Evolutionary conservation across 30 jellyfish, hydroid and myxozoan genomes (phyloP), one percentile per base, ranked within the genome.

Genomic region (Hydractinia symbiolongicarpus): DNA sequence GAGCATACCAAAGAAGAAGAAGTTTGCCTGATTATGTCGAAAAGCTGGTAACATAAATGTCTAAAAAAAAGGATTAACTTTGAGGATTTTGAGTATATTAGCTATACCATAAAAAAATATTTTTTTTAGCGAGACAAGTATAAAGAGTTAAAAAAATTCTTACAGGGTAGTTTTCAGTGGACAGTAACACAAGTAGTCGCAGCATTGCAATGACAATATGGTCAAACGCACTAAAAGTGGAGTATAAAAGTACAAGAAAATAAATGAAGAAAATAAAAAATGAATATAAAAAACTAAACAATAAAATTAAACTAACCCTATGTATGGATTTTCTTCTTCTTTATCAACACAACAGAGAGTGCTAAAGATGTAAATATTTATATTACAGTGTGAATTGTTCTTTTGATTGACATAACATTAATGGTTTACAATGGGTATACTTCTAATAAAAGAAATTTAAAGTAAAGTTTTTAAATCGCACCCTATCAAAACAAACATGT

Each of bases 91-190:
- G n/a, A 68, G 15, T 72, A 52, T 7, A 17, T n/a, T 58, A 72
- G 15, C 10, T 54, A 72, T 6, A 30, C 44, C 44, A 30, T 30
- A 30, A 30, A 30, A 30, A 30, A 30, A 30, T 30, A 0, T 30
- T 30, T 30, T 30, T 30, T 2, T 30, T 30, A 30, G 44, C 44
- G 44, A 0, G 44, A 2, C 44, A 30, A 30, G 44, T 30, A 30
- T 30, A 30, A 30, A 30, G 44, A 30, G 14, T 68, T 11, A 14
- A 68, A n/a, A 13, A 11, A n/a, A 5, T 51, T 58, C 93, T 76
- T 82, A 88, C 96, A 7, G 96, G 96, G 72, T 88, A 88, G 52
- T 88, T 88, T 55, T 88, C 96, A 13, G 96, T 88, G 20, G 96
- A 82, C 5, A 88, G 88, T 9, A 88, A 76, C 4, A 88, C 96